phyloP scores from a whole-genome alignment of 2,113 vertebrate species.

The Thomomys bottae region DNA sequence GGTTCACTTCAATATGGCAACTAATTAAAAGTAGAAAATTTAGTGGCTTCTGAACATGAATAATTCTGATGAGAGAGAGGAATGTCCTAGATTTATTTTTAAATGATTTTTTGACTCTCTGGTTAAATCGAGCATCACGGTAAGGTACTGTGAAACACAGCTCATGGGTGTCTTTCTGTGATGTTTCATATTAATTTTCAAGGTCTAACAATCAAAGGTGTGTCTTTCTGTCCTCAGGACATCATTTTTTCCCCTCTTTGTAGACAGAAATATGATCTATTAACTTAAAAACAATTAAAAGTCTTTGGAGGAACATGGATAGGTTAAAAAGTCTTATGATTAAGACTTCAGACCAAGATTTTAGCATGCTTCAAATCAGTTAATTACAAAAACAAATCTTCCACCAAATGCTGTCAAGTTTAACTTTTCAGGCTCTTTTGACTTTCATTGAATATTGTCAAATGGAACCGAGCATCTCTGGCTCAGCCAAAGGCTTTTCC shows the following conservation, averaged over 20 bases:
- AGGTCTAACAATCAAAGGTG: constrained; percentile 38
- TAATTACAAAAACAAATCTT: background rate
- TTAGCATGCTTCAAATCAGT: background rate
- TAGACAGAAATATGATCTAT: background rate
- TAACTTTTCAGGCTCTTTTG: background rate
- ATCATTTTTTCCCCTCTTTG: background rate
- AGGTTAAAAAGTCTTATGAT: background rate
- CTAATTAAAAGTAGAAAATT: constrained; percentile 83
- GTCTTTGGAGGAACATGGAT: background rate
- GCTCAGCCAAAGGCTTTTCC: background rate
- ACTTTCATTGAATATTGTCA: background rate
- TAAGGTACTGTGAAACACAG: constrained; percentile 48
- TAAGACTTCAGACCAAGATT: background rate
- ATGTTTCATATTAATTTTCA: constrained; percentile 56
- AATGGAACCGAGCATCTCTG: background rate
- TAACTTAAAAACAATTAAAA: constrained; percentile 25
- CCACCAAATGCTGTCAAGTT: background rate
- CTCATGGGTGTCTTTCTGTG: constrained; percentile 55
- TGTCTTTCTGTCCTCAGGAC: constrained; percentile 12
- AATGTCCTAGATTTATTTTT: constrained; percentile 65
- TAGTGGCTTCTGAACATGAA: constrained; percentile 78
- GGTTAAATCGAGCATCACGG: constrained; percentile 51
- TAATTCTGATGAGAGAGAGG: constrained; percentile 67
- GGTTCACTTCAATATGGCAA: constrained; percentile 81
- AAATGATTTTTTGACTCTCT: constrained; percentile 77